phyloP scores from a whole-genome alignment of 2,888 invertebrate genomes.

The Nebria salina region DNA sequence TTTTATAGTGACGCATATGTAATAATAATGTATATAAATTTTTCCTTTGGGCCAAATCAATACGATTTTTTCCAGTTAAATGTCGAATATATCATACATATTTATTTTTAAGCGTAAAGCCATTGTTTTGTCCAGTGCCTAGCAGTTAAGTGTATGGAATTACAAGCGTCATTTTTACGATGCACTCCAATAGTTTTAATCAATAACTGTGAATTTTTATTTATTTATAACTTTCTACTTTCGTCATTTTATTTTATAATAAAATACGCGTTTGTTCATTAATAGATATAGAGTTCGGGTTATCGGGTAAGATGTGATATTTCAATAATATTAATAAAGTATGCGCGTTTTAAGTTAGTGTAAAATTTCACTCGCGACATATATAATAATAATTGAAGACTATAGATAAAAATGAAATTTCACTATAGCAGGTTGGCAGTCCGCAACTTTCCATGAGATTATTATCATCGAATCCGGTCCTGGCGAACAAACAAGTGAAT shows the following conservation, averaged over 20 bases:
- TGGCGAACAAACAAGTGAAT: background rate
- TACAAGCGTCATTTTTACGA: background rate
- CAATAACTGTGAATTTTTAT: background rate
- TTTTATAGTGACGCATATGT: background rate
- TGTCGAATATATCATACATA: background rate
- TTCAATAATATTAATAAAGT: too few species aligned
- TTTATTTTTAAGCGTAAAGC: background rate
- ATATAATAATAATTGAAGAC: background rate
- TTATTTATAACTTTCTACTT: constrained; percentile 2
- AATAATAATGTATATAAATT: background rate
- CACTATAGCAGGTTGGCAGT: background rate
- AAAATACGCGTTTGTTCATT: too few species aligned
- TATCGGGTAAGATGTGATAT: too few species aligned
- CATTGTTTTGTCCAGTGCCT: background rate
- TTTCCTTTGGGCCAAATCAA: background rate
- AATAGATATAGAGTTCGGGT: too few species aligned
- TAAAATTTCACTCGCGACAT: background rate
- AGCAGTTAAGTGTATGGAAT: background rate
- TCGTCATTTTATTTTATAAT: background rate
- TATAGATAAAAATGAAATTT: background rate
- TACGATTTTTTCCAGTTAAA: background rate
- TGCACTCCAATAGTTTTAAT: background rate
- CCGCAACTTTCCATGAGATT: background rate
- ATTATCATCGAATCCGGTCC: background rate
- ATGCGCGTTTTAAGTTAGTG: background rate